Base-by-base conservation (phyloP, 2,113 vertebrate species). In the Phyllostomus discolor region DNA sequence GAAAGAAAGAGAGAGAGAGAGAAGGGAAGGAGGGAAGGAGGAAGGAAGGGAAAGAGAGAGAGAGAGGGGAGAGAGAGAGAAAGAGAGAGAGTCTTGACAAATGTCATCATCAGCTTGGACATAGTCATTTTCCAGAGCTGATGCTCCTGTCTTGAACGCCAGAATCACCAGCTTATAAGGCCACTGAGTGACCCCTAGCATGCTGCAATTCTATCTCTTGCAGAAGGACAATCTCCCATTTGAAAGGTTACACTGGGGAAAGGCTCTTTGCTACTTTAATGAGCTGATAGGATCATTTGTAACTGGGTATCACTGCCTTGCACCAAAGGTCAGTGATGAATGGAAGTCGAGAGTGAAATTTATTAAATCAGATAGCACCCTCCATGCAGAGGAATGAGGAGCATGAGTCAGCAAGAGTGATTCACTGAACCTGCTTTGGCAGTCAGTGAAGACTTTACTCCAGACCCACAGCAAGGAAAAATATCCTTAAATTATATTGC, bases 381-480 rank as follows among this genome's bases (percentile, higher is more conserved):
- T 75, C 41, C 72, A 20, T 19, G n/a, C 38, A 43, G 90, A 89
- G 80, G 46, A 82, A 62, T 0, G 2, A 38, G 35, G 67, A 59
- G 35, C 82, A 48, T 50, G 4, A 0, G 43, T 48, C 31, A 80
- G 86, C 15, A 15, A 91, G 38, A 90, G n/a, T 80, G 87, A 96
- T 84, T 97, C 87, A 92, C 93, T 33, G 81, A 92, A 22, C 59
- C 90, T 90, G 80, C 84, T 70, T 64, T 35, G n/a, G 86, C 87
- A 94, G 91, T 90, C 95, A 79, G 70, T 91, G 92, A 97, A 96
- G 95, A 96, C 90, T 94, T 81, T 86, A 94, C 97, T 92, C 80
- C 88, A 96, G 79, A 75, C 54, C 87, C 79, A 59, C 95, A 95
- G 95, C 69, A 91, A 92, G 95, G 80, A 33, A 96, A 95, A 97